Evolutionary conservation across 2,113 vertebrate species (phyloP), one percentile per base, ranked within the genome.

Genomic region (Elgaria multicarinata): DNA sequence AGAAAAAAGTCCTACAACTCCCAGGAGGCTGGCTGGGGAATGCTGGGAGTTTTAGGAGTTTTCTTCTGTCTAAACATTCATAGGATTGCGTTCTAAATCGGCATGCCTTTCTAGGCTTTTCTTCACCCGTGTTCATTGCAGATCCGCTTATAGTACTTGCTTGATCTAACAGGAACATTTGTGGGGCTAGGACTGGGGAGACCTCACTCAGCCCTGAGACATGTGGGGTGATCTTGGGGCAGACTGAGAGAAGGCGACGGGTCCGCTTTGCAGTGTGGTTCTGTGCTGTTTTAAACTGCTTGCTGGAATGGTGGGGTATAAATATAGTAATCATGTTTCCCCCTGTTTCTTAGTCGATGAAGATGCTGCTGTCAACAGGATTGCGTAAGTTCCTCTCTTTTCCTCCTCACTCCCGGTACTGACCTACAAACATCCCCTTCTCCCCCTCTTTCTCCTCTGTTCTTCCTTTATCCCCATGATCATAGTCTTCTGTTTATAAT

Each of bases 321-420:
- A 66, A 66, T 83, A 46, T 24, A 66, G 9, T n/a, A 46, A 20
- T 87, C 0, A 33, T 90, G 81, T 66, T 93, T 18, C 75, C n/a
- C 85, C 55, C 83, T 81, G 80, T 5, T 95, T n/a, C 92, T 1
- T 95, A 99, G 99, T 97, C 95, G 98, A 99, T 33, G 99, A 99
- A 97, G 99, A 99, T 90, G 99, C 98, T 77, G 98, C 98, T 10
- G 99, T 99, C 97, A 99, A 99, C 97, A 99, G 98, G 96, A 99
- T 99, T 97, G 97, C 97, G 99, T 99, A 97, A 98, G 99, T 98
- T 77, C 89, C 89, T 87, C 39, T 0, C 0, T 28, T 50, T 58
- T 44, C 12, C 2, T 50, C 44, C 5, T 66, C 18, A 1, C 26
- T 66, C 36, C 55, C 26, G 9, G 26, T 62, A 6, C 42, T 79